Percentiles rank a stretch among this genome's conserved stretches.
These are phyloP conservation scores for Trilocha varians DNA, from an alignment of 2,888 invertebrate species.

Conservation along the genomic window DNA sequence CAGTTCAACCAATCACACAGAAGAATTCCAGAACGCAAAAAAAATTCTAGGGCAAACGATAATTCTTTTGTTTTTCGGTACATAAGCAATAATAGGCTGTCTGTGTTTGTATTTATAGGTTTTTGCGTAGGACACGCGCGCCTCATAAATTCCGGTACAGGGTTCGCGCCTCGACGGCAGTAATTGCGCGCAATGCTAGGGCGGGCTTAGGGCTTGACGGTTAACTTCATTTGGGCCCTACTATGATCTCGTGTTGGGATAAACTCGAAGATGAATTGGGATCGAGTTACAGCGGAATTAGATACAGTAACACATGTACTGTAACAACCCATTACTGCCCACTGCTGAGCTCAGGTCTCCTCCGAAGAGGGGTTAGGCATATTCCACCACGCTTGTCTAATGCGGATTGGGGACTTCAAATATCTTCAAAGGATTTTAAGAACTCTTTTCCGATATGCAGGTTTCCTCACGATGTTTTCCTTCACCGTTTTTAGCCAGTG, in stretches of 20 bases:
- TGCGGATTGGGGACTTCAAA: too few species aligned
- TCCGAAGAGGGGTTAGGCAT: too few species aligned
- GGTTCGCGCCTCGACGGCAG: conserved; percentile 30
- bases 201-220: conserved; percentile 33
- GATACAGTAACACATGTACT: too few species aligned
- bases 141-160: conserved; percentile 40
- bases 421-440: too few species aligned
- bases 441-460: too few species aligned
- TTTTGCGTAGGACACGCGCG: conserved; percentile 15
- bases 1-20: background rate
- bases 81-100: background rate
- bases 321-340: too few species aligned
- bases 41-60: background rate
- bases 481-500: too few species aligned
- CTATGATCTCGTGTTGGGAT: conserved; percentile 20
- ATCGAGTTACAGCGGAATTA: background rate
- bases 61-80: background rate
- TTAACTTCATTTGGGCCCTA: conserved; percentile 47
- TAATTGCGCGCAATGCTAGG: conserved; percentile 38
- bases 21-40: background rate
- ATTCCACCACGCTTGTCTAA: too few species aligned
- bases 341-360: too few species aligned
- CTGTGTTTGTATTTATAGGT: conserved; percentile 1
- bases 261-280: too few species aligned
- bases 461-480: too few species aligned